Evolutionary conservation across 2,888 invertebrate genomes (phyloP).

Genomic region (Argyra leucocephala): DNA sequence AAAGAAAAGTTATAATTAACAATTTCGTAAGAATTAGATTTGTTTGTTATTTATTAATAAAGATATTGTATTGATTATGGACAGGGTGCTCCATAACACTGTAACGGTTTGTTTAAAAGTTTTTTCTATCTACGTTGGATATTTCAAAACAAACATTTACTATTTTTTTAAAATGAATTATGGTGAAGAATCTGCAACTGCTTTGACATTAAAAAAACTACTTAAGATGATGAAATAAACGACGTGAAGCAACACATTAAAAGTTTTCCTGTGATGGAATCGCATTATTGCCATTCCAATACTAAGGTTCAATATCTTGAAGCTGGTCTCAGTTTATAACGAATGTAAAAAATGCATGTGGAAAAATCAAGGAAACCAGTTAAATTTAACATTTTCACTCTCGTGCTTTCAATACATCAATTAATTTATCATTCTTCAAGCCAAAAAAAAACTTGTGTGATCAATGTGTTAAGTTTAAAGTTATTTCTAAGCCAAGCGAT

Average conservation of each 20-base stretch:
- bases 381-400: background rate
- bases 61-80: too few relatives aligned
- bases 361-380: background rate
- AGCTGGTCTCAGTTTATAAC: background rate
- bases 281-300: background rate
- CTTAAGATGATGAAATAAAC: background rate
- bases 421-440: constrained; percentile 1
- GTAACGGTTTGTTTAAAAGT: too few relatives aligned
- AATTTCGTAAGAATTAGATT: too few relatives aligned
- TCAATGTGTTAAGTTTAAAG: background rate
- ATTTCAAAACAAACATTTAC: too few relatives aligned
- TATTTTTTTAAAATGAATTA: too few relatives aligned
- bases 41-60: too few relatives aligned
- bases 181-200: too few relatives aligned
- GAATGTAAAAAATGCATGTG: background rate
- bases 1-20: too few relatives aligned
- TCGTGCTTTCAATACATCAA: background rate
- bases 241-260: constrained; percentile 5
- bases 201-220: too few relatives aligned
- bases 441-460: constrained; percentile 1
- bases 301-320: background rate
- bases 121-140: too few relatives aligned
- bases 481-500: background rate
- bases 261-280: constrained; percentile 7
- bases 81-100: too few relatives aligned